Conservation (phyloP, 2,888 invertebrate species). For the Odontocerum albicorne region DNA sequence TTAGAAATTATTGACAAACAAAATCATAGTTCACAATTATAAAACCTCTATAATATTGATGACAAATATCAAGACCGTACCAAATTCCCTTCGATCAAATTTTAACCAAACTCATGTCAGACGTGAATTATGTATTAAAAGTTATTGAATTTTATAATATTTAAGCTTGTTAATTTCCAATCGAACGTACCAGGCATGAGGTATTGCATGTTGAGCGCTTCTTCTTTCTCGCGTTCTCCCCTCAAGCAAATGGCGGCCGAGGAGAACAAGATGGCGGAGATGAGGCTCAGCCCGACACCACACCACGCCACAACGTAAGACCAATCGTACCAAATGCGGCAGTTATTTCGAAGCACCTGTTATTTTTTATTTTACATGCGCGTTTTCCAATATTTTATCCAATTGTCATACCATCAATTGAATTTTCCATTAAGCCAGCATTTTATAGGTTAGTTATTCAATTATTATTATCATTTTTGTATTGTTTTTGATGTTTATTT, state of each 20-base stretch:
- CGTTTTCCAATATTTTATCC: slow-evolving; percentile 10
- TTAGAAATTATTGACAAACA: too few species aligned
- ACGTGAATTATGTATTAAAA: too few species aligned
- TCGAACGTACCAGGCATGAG: slow-evolving; percentile 84
- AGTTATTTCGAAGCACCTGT: slow-evolving; percentile 85
- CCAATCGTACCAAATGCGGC: slow-evolving; percentile 91
- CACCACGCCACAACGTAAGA: slow-evolving; percentile 97
- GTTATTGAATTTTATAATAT: too few species aligned
- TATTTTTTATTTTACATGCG: slow-evolving; percentile 35
- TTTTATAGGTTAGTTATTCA: slow-evolving; percentile 13
- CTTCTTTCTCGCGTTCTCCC: slow-evolving; percentile 91
- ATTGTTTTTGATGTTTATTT: slow-evolving; percentile 2
- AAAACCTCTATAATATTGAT: too few species aligned
- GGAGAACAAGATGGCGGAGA: slow-evolving; percentile 90
- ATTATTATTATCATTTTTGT: slow-evolving; percentile 19
- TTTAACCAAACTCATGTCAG: too few species aligned
- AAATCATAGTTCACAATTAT: too few species aligned
- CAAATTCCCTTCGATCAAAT: too few species aligned
- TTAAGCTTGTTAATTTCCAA: too few species aligned
- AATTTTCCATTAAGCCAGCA: too few species aligned
- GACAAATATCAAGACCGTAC: too few species aligned
- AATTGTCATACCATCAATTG: too few species aligned
- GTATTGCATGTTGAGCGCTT: slow-evolving; percentile 96
- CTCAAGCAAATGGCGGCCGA: slow-evolving; percentile 93
- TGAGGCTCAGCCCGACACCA: slow-evolving; percentile 88